Evolutionary conservation across 2,797 vertebrate genomes (phyloP), one percentile per base, ranked within the genome.

Genomic region (Sebastolobus altivelis): DNA sequence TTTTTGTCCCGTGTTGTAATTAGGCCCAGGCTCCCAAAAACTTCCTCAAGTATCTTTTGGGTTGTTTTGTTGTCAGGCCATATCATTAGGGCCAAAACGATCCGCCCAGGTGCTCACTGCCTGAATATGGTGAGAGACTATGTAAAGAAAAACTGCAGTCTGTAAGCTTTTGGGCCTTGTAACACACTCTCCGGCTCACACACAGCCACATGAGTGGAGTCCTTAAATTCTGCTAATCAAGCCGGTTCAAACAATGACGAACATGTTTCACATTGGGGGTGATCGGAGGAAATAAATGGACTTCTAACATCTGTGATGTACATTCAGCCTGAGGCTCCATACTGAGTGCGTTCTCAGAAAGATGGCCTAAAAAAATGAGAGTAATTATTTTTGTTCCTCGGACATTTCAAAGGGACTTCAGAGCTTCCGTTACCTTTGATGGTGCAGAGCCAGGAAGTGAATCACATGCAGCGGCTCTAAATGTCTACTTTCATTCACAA

Each of bases 41-140:
- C 81, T 77, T 86, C 70, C 89, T 95, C 86, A 95, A 95, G 95
- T 92, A 92, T 91, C 87, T 88, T 91, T 91, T 90, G 90, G 91
- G 93, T 94, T 94, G 87, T 93, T 93, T 94, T 94, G 91, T 94
- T 93, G 93, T 89, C 81, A 62, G 92, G 90, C 88, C 90, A 90
- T 95, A 95, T 93, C 93, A 95, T 95, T 95, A 95, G 90, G 92
- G 89, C 90, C 88, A 84, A 93, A 94, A 91, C 37, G 88, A 87
- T 90, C 92, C 90, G 40, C 92, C 93, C 94, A 95, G 92, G 94
- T 94, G 94, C 92, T 94, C 87, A 89, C 46, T 72, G 86, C 82
- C 80, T 92, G 76, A 92, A 89, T 90, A 89, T 90, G 84, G 85
- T 75, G 76, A 84, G 84, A 85, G 86, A 92, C 87, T 84, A 93